Percentiles rank a stretch among this genome's conserved stretches.
Evolutionary conservation across 2,113 vertebrate species (phyloP).

Genomic region (Genyomyrus donnyi): DNA sequence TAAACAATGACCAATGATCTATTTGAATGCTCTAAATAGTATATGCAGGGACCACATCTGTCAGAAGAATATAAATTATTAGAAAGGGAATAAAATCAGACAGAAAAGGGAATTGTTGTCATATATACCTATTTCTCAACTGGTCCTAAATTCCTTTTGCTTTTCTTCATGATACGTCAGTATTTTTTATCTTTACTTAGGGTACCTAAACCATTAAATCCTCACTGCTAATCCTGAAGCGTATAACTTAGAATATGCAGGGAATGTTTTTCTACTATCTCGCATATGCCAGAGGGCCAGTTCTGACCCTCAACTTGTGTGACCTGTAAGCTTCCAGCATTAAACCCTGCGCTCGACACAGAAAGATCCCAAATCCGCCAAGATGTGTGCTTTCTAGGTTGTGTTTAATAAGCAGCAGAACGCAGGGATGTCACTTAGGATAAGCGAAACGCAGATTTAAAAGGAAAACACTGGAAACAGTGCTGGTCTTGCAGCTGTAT

Average conservation of each 20-base stretch:
- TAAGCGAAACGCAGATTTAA: neutral
- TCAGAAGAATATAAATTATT: neutral
- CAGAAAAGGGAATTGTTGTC: neutral
- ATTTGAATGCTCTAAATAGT: neutral
- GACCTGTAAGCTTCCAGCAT: neutral
- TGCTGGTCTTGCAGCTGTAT: neutral
- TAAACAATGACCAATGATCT: neutral
- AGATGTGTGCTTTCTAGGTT: neutral
- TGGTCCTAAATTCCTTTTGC: neutral
- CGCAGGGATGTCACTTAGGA: neutral
- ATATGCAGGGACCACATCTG: neutral
- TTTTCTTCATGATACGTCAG: neutral
- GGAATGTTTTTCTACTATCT: neutral
- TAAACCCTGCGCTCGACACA: too few relatives aligned
- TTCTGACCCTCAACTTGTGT: neutral
- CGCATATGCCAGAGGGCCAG: neutral
- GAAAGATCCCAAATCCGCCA: neutral
- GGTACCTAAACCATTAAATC: neutral
- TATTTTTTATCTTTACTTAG: neutral
- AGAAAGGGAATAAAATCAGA: neutral
- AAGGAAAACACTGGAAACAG: neutral
- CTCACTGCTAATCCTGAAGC: neutral
- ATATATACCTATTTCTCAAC: neutral
- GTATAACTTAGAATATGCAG: neutral
- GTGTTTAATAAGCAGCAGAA: neutral